Evolutionary conservation across 2,113 vertebrate species (phyloP), one percentile per base, ranked within the genome.

Genomic region (Bolborhynchus lineola): DNA sequence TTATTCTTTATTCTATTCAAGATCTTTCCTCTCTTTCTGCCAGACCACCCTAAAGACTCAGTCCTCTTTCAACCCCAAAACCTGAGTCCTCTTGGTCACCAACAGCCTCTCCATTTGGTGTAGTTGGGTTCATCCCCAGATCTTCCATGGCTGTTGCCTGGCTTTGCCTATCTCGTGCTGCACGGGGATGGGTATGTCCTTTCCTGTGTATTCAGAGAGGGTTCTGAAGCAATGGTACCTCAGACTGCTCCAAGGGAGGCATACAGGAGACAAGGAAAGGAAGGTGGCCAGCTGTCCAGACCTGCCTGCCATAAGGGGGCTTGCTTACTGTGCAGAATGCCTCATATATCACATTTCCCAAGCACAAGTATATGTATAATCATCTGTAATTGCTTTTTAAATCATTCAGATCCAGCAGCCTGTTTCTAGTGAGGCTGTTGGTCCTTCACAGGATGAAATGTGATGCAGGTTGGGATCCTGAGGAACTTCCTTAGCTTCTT

Each of bases 271-370:
- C 1, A 37, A 83, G 55, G 50, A 11, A 6, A 50, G 72, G 55
- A 78, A 68, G 67, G 88, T 1, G 7, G 52, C 65, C 52, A 3
- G 29, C 13, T 87, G 93, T 87, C 94, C 91, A 57, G 77, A 37
- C 77, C 68, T 78, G 83, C 86, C 86, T 79, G 92, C 77, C 24
- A 25, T 35, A 28, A 49, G 75, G 50, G 2, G 24, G 63, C 49
- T 60, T 44, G 7, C 49, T 74, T 2, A 2, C 68, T 74, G 60
- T 60, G 23, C 65, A 41, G 57, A 21, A 42, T 53, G 47, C 55
- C 80, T 74, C 47, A 92, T 88, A 78, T 81, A 95, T 91, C 91
- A 44, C 41, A 14, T 41, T 76, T 82, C 69, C 72, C 50, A 28
- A 42, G 16, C 37, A 14, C n/a, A 16, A 37, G 35, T 28, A 21